Evolutionary conservation across 37 sponge, comb jelly and placozoan species (phyloP), one percentile per base, ranked within the genome.

Genomic region (Hexactinellida sp.): DNA sequence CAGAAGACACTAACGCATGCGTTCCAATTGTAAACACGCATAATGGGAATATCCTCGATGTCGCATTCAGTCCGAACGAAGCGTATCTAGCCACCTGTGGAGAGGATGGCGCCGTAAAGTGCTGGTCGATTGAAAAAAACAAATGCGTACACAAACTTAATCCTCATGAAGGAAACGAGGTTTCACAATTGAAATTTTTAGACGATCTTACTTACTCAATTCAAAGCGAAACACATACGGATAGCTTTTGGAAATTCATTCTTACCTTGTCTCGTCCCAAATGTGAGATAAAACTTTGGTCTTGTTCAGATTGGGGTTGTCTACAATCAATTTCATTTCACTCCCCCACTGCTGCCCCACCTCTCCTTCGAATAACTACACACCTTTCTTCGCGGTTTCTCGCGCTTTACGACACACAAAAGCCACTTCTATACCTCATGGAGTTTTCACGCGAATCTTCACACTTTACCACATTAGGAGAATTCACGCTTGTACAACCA

Each of bases 251-350:
- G 76, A 63, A 63, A 63, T 63, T 63, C 34, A 25, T 63, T 10
- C 76, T 63, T n/a, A 63, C 76, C 32, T n/a, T 63, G 34, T 63
- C 76, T 7, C 76, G 76, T 3, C 76, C 76, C 21, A 63, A n/a
- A n/a, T 63, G 28, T 7, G 76, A 63, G 34, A 63, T 63, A 10
- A 63, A 63, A 28, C 34, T 63, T 3, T 63, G 76, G 76, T 63
- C 76, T 23, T 63, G 76, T 63, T 32, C 76, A 25, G 76, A 63
- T n/a, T 63, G 76, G 76, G 76, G 76, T n/a, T 63, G 76, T 63
- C 76, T 63, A 7, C 76, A 63, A 23, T 63, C 76, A 1, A 63
- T 63, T 7, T 32, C 76, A 3, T 63, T 63, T 28, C 76, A 63
- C 25, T 25, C 76, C 76, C 32, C 21, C 25, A 7, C 34, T 21